Percentiles rank a stretch among this genome's conserved stretches.
Evolutionary conservation across 2,113 vertebrate genomes (phyloP).

Genomic region (Malurus melanocephalus): DNA sequence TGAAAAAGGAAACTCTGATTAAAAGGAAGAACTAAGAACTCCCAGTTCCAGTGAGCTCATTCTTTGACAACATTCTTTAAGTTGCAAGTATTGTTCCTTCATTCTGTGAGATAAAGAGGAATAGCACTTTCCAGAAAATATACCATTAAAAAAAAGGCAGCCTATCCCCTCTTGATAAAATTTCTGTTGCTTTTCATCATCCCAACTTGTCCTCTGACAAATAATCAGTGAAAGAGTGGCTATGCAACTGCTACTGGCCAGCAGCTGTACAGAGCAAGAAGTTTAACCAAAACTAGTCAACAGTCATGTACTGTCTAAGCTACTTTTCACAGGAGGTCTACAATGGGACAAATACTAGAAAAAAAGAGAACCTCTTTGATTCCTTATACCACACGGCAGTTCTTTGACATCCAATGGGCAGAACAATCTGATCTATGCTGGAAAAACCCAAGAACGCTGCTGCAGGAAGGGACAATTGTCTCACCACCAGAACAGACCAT

Average conservation of each 20-base stretch:
- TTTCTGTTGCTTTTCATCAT: neutral
- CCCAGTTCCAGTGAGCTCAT: neutral
- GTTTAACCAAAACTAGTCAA: neutral
- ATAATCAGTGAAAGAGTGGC: neutral
- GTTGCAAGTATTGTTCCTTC: neutral
- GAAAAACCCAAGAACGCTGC: fast-evolving
- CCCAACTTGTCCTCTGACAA: neutral
- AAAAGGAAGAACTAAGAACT: neutral
- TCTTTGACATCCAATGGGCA: neutral
- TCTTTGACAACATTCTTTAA: neutral
- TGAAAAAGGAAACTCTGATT: slow-evolving; percentile 5
- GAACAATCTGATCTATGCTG: neutral
- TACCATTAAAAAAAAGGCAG: neutral
- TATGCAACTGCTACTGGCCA: neutral
- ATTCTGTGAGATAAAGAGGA: neutral
- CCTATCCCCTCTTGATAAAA: neutral
- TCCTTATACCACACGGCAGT: neutral
- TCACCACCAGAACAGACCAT: neutral
- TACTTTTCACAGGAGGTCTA: neutral
- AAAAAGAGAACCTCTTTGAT: neutral
- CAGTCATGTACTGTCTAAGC: neutral
- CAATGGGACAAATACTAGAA: neutral
- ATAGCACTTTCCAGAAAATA: neutral
- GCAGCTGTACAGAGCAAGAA: neutral
- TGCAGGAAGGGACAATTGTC: neutral